Evolutionary conservation across 2,113 vertebrate species (phyloP).

Genomic region (Andinoacara biseriatus): DNA sequence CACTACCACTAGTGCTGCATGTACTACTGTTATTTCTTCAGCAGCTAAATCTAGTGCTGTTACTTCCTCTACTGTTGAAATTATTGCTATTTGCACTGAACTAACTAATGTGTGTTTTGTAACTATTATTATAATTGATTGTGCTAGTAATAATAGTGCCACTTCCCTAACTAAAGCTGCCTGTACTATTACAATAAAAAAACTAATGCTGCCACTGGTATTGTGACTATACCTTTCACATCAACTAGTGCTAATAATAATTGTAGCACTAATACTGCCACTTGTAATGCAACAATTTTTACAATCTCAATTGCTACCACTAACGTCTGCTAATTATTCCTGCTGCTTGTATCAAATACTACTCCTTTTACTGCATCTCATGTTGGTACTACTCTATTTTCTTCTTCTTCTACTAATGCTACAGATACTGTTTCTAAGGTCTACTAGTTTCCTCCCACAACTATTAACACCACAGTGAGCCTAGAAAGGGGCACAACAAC

Average conservation of each 20-base stretch:
- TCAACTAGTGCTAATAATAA: neutral
- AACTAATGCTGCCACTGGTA: neutral
- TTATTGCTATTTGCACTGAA: neutral
- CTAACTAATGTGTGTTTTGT: neutral
- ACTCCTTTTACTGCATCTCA: neutral
- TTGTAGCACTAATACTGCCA: neutral
- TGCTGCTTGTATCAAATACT: neutral
- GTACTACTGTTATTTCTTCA: neutral
- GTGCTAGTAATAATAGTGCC: neutral
- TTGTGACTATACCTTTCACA: neutral
- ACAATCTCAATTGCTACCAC: neutral
- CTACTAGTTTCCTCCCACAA: neutral
- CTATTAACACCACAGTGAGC: neutral
- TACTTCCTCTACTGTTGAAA: constrained; percentile 4
- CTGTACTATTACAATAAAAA: neutral
- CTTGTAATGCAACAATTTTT: neutral
- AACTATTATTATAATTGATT: neutral
- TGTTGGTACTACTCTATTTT: neutral
- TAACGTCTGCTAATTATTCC: neutral
- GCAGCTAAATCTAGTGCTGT: neutral
- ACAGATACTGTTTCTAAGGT: neutral
- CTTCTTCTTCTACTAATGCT: neutral
- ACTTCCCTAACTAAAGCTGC: neutral
- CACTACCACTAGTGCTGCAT: neutral
- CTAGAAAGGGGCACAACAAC: neutral